phyloP scores from a whole-genome alignment of 1,140 invertebrate genomes.

The Schlechtendalia chinensis region DNA sequence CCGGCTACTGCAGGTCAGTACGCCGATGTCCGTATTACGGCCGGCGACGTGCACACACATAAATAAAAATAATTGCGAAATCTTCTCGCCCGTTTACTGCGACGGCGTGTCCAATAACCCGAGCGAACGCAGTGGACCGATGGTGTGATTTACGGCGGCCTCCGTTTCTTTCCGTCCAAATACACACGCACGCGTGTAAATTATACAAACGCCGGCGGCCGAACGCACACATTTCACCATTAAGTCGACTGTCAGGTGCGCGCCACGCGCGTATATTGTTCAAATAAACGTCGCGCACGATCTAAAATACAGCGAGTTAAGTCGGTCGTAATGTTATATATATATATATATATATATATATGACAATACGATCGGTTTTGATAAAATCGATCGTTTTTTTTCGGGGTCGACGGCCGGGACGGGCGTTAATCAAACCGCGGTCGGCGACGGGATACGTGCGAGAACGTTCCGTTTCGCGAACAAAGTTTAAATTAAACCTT shows the following conservation, averaged over 20 bases:
- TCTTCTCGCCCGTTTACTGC: neutral
- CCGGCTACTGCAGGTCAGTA: neutral
- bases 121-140: neutral
- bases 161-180: no score
- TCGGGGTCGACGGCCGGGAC: neutral
- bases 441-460: neutral
- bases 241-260: conserved; percentile 6
- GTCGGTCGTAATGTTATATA: neutral
- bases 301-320: neutral
- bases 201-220: no score
- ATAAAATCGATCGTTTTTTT: conserved; percentile 36
- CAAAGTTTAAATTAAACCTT: conserved; percentile 48
- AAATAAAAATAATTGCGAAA: conserved; percentile 17
- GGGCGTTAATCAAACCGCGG: conserved; percentile 19
- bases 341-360: no score
- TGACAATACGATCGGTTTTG: neutral
- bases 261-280: conserved; percentile 33
- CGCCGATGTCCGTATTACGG: neutral
- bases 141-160: conserved; percentile 9
- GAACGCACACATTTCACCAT: conserved; percentile 41
- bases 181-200: no score
- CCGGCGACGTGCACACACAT: neutral
- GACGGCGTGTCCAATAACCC: neutral
- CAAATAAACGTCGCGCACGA: conserved; percentile 23
- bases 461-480: neutral